These are phyloP conservation scores for Zaprionus lineosus DNA, from an alignment of 2,888 invertebrate genomes.

Conservation along the genomic window DNA sequence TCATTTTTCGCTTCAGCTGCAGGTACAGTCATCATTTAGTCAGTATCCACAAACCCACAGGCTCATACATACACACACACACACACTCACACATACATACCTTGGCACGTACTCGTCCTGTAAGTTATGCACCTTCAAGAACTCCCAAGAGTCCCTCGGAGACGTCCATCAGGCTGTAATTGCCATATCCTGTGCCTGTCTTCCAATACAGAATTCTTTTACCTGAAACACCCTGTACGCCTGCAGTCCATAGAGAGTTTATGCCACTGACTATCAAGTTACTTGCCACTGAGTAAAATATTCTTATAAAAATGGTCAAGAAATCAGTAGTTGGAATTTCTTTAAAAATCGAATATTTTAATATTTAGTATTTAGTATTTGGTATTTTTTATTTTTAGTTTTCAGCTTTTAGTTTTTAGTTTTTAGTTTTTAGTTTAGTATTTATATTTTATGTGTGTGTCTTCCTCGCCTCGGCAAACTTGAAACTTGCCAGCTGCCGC, in stretches of 20 bases:
- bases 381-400: constrained; percentile 4
- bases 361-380: no score
- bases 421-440: not conserved
- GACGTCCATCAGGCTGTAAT: constrained; percentile 45
- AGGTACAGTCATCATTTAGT: no score
- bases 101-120: no score
- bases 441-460: not conserved
- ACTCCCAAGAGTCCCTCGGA: constrained; percentile 24
- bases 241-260: not conserved
- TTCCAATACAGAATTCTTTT: not conserved
- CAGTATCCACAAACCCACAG: no score
- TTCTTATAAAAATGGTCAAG: no score
- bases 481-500: no score
- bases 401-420: constrained; percentile 12
- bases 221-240: not conserved
- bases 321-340: no score
- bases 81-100: constrained; percentile 9
- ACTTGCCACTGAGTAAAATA: no score
- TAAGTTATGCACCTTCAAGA: constrained; percentile 1
- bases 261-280: no score
- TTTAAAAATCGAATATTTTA: no score
- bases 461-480: no score
- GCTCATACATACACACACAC: constrained; percentile 5
- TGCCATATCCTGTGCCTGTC: constrained; percentile 8
- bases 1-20: no score